These are phyloP conservation scores for Drosophila grimshawi DNA, from an alignment of 1,140 invertebrate genomes.

Conservation along the genomic window DNA sequence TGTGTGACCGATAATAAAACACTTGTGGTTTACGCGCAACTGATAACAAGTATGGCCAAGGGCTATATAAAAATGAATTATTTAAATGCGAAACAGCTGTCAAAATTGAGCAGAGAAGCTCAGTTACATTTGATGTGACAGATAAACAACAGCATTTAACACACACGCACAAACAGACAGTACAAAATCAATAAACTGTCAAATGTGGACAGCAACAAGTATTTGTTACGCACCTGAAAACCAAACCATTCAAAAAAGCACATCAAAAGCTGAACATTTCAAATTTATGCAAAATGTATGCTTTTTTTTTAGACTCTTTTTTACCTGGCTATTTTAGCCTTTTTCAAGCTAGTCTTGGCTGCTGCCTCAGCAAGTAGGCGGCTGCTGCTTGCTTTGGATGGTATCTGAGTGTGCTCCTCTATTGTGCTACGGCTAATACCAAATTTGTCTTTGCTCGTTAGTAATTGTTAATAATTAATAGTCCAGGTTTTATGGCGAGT, in stretches of 20 bases:
- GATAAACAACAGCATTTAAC: background rate
- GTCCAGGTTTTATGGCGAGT: background rate
- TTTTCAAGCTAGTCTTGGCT: constrained; percentile 29
- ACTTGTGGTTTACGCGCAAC: background rate
- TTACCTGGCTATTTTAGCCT: constrained; percentile 19
- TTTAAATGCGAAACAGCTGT: constrained; percentile 1
- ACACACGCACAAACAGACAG: background rate
- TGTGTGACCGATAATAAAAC: constrained; percentile 44
- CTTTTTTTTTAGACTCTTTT: constrained; percentile 10
- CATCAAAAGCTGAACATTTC: background rate
- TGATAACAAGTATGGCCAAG: constrained; percentile 27
- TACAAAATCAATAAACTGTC: constrained; percentile 12
- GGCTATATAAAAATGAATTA: background rate
- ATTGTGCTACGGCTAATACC: too few relatives aligned
- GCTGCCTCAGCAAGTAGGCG: constrained; percentile 5
- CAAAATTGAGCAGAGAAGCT: background rate
- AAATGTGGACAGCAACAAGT: background rate
- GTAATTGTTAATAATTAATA: constrained; percentile 7
- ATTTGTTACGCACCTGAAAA: background rate
- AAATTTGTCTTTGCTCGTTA: background rate
- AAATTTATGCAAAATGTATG: constrained; percentile 27
- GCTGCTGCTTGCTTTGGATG: background rate
- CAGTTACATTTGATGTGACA: background rate
- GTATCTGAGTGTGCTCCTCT: background rate
- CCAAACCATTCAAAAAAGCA: background rate